These are phyloP conservation scores for Poecilia gillii DNA, from an alignment of 2,797 vertebrate genomes.

Conservation along the genomic window DNA sequence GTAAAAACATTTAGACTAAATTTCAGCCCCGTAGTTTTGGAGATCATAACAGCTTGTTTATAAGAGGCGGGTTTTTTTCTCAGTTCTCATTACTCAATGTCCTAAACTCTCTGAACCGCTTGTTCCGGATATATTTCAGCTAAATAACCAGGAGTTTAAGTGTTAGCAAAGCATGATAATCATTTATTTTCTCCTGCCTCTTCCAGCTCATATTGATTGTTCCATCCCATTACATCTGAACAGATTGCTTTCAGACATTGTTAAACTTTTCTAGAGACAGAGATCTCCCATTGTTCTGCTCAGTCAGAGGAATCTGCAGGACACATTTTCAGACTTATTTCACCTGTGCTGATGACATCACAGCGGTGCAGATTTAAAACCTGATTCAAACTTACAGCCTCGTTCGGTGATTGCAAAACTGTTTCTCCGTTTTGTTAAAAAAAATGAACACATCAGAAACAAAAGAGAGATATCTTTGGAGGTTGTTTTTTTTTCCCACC, in stretches of 20 bases:
- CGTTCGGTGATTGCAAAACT: neutral
- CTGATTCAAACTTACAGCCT: neutral
- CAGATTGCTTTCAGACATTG: conserved; percentile 61
- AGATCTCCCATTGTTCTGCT: conserved; percentile 46
- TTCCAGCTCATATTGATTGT: conserved; percentile 60
- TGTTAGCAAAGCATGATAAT: conserved; percentile 54
- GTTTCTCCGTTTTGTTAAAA: neutral
- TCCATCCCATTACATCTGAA: conserved; percentile 62
- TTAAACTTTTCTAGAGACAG: conserved; percentile 41
- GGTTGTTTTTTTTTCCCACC: neutral
- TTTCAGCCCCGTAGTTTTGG: neutral
- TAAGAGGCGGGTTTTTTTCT: conserved; percentile 24
- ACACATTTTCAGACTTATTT: conserved; percentile 31
- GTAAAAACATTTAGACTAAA: neutral
- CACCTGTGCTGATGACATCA: conserved; percentile 47
- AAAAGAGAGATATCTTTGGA: neutral
- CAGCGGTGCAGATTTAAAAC: conserved; percentile 2
- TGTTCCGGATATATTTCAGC: conserved; percentile 35
- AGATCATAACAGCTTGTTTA: conserved; percentile 8
- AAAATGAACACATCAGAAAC: neutral
- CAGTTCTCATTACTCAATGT: conserved; percentile 31
- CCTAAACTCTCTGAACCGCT: conserved; percentile 22
- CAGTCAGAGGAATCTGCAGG: conserved; percentile 31
- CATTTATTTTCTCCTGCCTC: conserved; percentile 52
- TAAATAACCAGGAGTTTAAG: conserved; percentile 36